Base-by-base conservation (phyloP, 2,888 invertebrate species). In the Sceliomorpha sp. region DNA sequence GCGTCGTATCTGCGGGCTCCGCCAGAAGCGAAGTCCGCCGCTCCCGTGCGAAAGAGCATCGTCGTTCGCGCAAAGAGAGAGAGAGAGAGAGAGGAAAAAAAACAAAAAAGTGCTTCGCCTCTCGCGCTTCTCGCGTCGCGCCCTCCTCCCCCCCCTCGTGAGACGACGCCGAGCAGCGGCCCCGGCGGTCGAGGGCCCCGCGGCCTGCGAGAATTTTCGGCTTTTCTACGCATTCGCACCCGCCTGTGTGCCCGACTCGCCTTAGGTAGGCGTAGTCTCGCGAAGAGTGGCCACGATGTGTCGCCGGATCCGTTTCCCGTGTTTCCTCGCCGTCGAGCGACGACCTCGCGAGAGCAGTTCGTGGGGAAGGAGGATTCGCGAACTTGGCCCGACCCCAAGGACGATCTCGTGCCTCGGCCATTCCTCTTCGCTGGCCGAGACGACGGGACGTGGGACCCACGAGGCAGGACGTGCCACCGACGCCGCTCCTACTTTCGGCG, bases 1-100 rank as follows among this genome's bases (percentile, higher is more conserved):
- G 81, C 80, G 77, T 79, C n/a, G n/a, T n/a, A n/a, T n/a, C n/a
- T n/a, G n/a, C n/a, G n/a, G 81, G 56, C 59, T 55, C 24, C 44
- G 17, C 36, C 24, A 20, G 17, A 59, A 59, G n/a, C 36, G 14
- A 27, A 32, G 32, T 42, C 37, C 37, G 34, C 53, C 27, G 42
- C 31, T 27, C 42, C 42, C 44, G 44, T 29, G 32, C 42, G 26
- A 36, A n/a, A n/a, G n/a, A n/a, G n/a, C n/a, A n/a, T n/a, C n/a
- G n/a, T n/a, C n/a, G n/a, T n/a, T n/a, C n/a, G n/a, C n/a, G n/a
- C n/a, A n/a, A n/a, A n/a, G n/a, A n/a, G n/a, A n/a, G n/a, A n/a
- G n/a, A n/a, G n/a, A n/a, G n/a, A n/a, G n/a, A n/a, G n/a, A n/a
- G n/a, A n/a, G n/a, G n/a, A n/a, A n/a, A n/a, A n/a, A n/a, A n/a